These are phyloP conservation scores for Pocillopora verrucosa DNA, from an alignment of 64 coral and sea anemone species.

Conservation along the genomic window DNA sequence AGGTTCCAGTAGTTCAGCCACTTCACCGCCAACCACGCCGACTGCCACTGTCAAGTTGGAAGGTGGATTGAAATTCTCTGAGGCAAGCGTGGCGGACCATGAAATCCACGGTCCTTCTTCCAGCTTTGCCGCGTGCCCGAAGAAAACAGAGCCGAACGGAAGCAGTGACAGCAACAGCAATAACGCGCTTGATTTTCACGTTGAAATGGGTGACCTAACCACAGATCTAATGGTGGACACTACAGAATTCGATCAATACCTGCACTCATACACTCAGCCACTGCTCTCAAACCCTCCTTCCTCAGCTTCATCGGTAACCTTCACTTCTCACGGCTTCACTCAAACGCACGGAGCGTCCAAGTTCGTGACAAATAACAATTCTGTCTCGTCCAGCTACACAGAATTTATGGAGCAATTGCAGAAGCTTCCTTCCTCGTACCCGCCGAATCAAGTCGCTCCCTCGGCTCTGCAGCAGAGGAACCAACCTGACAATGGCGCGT, in stretches of 20 bases:
- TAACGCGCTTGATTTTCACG: constrained; percentile 82
- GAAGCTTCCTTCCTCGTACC: constrained; percentile 75
- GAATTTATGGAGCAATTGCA: constrained; percentile 90
- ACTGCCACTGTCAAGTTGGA: constrained; percentile 70
- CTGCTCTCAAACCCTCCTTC: constrained; percentile 48
- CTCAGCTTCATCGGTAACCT: constrained; percentile 35
- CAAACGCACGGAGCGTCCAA: constrained; percentile 58
- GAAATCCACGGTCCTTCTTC: constrained; percentile 25
- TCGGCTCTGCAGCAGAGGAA: constrained; percentile 88
- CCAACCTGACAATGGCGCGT: constrained; percentile 65
- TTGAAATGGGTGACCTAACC: constrained; percentile 83
- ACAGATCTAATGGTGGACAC: constrained; percentile 94
- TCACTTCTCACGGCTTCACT: constrained; percentile 60
- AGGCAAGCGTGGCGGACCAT: constrained; percentile 17
- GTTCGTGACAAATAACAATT: constrained; percentile 63
- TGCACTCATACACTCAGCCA: constrained; percentile 74
- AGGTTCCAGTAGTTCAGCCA: constrained; percentile 48
- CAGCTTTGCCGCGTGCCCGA: constrained; percentile 50
- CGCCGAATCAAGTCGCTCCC: constrained; percentile 82
- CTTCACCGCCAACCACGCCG: constrained; percentile 59
- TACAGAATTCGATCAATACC: constrained; percentile 88
- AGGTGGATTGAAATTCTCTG: constrained; percentile 58
- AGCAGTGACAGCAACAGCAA: background rate
- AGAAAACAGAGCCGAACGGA: constrained; percentile 63
- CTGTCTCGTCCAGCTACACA: constrained; percentile 71